A percentile compares a stretch with the other conserved stretches of the same genome.
phyloP scores from a whole-genome alignment of 2,797 vertebrate genomes.

The Novumbra hubbsi region DNA sequence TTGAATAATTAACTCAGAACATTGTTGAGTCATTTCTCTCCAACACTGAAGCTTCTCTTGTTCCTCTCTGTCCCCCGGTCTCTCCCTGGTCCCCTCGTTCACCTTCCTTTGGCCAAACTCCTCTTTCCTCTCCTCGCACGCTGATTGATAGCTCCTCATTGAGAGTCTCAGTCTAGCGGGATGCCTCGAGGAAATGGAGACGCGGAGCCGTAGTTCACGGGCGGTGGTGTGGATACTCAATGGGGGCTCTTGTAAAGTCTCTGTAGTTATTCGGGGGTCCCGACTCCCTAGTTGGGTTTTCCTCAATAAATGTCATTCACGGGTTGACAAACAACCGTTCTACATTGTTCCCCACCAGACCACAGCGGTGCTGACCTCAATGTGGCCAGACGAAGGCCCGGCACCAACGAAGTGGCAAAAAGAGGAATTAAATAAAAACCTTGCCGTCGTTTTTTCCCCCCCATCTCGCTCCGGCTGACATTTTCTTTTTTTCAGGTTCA shows the following conservation, averaged over 20 bases:
- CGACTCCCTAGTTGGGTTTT: slow-evolving; percentile 67
- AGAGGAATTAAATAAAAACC: neutral
- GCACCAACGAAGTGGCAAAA: neutral
- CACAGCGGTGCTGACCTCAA: slow-evolving; percentile 29
- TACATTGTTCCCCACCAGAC: slow-evolving; percentile 30
- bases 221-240: slow-evolving; percentile 52
- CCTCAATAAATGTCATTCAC: slow-evolving; percentile 56
- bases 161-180: slow-evolving; percentile 49
- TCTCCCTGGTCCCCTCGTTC: neutral
- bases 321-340: slow-evolving; percentile 61
- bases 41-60: slow-evolving; percentile 29
- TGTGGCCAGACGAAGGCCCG: neutral
- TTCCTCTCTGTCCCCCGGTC: slow-evolving; percentile 29
- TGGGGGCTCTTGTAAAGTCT: slow-evolving; percentile 61
- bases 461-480: slow-evolving; percentile 6
- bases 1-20: slow-evolving; percentile 56
- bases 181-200: slow-evolving; percentile 43
- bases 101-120: neutral
- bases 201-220: slow-evolving; percentile 57
- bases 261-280: slow-evolving; percentile 58
- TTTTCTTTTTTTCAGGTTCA: slow-evolving; percentile 40
- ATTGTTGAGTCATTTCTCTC: slow-evolving; percentile 39
- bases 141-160: slow-evolving; percentile 57
- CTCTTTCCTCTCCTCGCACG: slow-evolving; percentile 29
- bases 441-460: neutral